Conservation (phyloP, 2,888 invertebrate species). For the Cryptocheilus praepositus region DNA sequence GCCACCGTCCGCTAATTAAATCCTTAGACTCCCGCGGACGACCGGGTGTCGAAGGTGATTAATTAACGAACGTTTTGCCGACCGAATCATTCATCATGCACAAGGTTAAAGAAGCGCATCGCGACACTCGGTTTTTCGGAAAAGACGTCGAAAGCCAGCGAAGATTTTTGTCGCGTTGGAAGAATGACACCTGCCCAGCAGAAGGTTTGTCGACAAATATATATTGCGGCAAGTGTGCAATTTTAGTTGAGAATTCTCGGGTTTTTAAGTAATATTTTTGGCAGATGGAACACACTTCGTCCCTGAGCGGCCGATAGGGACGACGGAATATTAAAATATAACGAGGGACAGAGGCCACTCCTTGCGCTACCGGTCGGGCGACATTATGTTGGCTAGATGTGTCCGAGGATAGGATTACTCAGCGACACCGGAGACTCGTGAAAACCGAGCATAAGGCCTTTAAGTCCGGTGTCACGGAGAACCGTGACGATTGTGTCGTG, state of each 20-base stretch:
- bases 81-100: too few species aligned
- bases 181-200: too few species aligned
- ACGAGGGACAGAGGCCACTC: conserved; percentile 50
- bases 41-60: not conserved
- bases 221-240: too few species aligned
- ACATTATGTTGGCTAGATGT: conserved; percentile 60
- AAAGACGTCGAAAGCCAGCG: too few species aligned
- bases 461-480: conserved; percentile 52
- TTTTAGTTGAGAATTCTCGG: too few species aligned
- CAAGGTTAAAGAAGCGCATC: too few species aligned
- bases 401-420: conserved; percentile 63
- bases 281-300: not conserved
- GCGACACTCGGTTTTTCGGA: too few species aligned
- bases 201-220: too few species aligned
- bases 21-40: not conserved
- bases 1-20: not conserved
- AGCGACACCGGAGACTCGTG: conserved; percentile 66
- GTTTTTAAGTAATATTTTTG: too few species aligned
- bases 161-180: too few species aligned
- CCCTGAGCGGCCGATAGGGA: conserved; percentile 7
- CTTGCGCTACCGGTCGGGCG: conserved; percentile 62
- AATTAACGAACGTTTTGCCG: not conserved
- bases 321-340: conserved; percentile 42
- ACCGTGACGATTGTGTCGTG: conserved; percentile 52
- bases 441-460: conserved; percentile 62